These are phyloP conservation scores for Harpalus rufipes DNA, from an alignment of 2,888 invertebrate species.

Conservation along the genomic window DNA sequence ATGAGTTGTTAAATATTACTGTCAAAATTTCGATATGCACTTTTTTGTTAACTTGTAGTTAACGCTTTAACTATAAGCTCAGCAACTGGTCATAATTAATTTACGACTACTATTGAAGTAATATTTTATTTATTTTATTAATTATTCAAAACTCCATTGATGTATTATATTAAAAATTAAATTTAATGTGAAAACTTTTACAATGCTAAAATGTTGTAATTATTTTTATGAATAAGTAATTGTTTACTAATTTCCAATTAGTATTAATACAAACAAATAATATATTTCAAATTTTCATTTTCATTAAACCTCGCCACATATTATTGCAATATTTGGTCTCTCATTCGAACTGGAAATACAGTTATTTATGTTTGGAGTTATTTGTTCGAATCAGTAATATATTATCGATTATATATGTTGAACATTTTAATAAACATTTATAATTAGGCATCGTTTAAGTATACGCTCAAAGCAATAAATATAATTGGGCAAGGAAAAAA, in stretches of 20 bases:
- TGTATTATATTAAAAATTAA: no score
- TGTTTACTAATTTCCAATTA: background rate
- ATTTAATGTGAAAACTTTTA: background rate
- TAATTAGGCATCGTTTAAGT: conserved; percentile 48
- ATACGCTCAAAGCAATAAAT: conserved; percentile 39
- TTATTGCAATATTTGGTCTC: conserved; percentile 9
- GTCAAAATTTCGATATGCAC: no score
- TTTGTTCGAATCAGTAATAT: conserved; percentile 38
- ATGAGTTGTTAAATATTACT: no score
- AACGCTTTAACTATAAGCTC: no score
- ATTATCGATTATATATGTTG: conserved; percentile 37
- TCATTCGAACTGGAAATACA: conserved; percentile 16
- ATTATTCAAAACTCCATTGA: no score
- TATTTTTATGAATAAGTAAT: background rate
- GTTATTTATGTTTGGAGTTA: conserved; percentile 28
- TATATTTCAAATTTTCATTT: background rate
- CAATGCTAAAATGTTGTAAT: background rate
- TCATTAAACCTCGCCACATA: background rate
- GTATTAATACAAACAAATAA: background rate
- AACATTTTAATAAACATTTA: conserved; percentile 45
- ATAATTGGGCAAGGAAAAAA: conserved; percentile 47
- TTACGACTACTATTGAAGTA: no score
- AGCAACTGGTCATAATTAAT: no score
- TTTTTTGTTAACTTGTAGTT: no score
- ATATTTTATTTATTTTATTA: no score